phyloP scores from a whole-genome alignment of 1,140 invertebrate species.

The Nixonia krombeini region DNA sequence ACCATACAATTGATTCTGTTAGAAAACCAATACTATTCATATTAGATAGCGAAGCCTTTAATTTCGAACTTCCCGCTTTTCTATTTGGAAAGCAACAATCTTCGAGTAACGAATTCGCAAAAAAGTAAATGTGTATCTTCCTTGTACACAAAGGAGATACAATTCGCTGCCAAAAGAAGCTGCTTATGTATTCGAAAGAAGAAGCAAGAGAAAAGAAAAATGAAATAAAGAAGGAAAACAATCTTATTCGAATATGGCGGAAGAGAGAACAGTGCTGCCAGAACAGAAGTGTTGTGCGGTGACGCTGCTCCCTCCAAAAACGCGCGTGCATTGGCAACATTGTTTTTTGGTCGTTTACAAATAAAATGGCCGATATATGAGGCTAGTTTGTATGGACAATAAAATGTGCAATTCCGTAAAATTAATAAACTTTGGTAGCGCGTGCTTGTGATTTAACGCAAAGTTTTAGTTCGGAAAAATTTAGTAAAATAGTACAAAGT shows the following conservation, averaged over 20 bases:
- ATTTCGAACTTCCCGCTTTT: too few relatives aligned
- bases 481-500: conserved; percentile 33
- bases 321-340: conserved; percentile 62
- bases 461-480: conserved; percentile 18
- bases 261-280: conserved; percentile 58
- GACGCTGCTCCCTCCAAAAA: conserved; percentile 67
- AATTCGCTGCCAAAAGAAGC: neutral
- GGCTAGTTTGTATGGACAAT: conserved; percentile 68
- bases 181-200: neutral
- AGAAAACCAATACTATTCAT: too few relatives aligned
- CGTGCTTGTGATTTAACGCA: conserved; percentile 42
- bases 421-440: conserved; percentile 60
- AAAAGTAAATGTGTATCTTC: neutral
- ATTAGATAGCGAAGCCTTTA: too few relatives aligned
- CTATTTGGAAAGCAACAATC: too few relatives aligned
- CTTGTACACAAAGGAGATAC: neutral
- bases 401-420: conserved; percentile 66
- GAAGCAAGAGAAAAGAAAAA: neutral
- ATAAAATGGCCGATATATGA: conserved; percentile 72
- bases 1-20: too few relatives aligned
- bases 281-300: conserved; percentile 34
- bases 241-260: conserved; percentile 55
- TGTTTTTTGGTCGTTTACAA: conserved; percentile 72
- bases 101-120: too few relatives aligned
- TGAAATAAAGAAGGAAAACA: neutral